Evolutionary conservation across 2,113 vertebrate genomes (phyloP), one percentile per base, ranked within the genome.

Genomic region (Notarius quadriscutis): DNA sequence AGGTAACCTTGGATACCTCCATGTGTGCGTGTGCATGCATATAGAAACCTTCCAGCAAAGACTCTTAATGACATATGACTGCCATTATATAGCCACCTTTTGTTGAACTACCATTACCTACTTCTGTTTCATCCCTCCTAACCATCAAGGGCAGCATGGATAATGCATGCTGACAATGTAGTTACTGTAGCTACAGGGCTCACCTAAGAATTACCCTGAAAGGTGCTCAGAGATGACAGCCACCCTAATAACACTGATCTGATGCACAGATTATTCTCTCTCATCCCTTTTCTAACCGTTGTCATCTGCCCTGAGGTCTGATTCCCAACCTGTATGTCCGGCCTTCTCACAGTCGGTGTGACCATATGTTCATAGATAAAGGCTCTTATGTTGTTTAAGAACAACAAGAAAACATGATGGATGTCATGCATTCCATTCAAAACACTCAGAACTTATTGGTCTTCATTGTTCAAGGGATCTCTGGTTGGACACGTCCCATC

Each of bases 311-410:
- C 30, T 72, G 7, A 41, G 41, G 7, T 30, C 15, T 41, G 69
- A 41, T 20, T 14, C 41, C 1, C 30, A 25, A 30, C 7, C 18
- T 58, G 81, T 20, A 34, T 75, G 17, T 14, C 9, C 2, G 81
- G 74, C 74, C 65, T 25, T 83, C 53, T 41, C 30, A 27, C 69
- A 53, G 51, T 60, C 78, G 67, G 58, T 71, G 82, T 67, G 60
- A 53, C 60, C 78, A 87, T 89, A 84, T 89, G 88, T 65, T 87
- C 34, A 58, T 10, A 78, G 12, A 71, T 53, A 15, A 50, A 57
- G 15, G 25, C 18, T 69, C 85, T 58, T 41, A 41, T 41, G 77
- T 87, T 34, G 53, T 3, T 69, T 83, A 77, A 77, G 62, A 85
- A 27, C 34, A 71, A 87, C 41, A 50, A 85, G 58, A 74, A 87